Evolutionary conservation across 1,140 invertebrate genomes (phyloP).

Genomic region (Drosophila serrata): DNA sequence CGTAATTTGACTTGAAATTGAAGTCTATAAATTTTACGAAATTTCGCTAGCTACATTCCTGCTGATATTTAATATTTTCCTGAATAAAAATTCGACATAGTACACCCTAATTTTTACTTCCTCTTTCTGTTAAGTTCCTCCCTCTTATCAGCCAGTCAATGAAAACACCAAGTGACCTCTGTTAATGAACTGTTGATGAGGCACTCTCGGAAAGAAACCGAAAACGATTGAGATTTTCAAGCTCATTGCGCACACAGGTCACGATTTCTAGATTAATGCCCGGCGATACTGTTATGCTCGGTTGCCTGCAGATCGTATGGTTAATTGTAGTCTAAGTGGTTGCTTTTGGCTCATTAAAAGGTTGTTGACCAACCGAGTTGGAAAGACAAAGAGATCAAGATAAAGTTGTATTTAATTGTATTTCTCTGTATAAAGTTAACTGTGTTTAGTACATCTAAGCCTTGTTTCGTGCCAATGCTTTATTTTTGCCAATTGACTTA

Average conservation of each 20-base stretch:
- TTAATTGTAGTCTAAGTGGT: slow-evolving; percentile 57
- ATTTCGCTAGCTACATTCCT: no score
- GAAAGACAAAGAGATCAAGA: slow-evolving; percentile 14
- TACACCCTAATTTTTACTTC: background rate
- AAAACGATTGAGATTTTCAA: slow-evolving; percentile 24
- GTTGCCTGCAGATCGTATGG: slow-evolving; percentile 9
- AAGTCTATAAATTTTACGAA: no score
- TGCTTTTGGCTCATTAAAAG: slow-evolving; percentile 41
- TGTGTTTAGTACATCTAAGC: slow-evolving; percentile 15
- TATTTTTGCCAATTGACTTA: slow-evolving; percentile 53
- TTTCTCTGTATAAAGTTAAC: slow-evolving; percentile 22
- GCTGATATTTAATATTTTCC: no score
- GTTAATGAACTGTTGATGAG: slow-evolving; percentile 50
- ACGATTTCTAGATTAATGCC: slow-evolving; percentile 58
- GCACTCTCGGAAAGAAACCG: slow-evolving; percentile 32
- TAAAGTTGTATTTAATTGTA: slow-evolving; percentile 29
- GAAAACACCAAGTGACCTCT: slow-evolving; percentile 17
- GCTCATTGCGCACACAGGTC: slow-evolving; percentile 38
- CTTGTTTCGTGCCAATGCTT: slow-evolving; percentile 15
- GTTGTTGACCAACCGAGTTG: slow-evolving; percentile 48
- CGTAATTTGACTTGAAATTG: no score
- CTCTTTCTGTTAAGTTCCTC: slow-evolving; percentile 3
- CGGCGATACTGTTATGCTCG: slow-evolving; percentile 48
- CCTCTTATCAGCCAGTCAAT: slow-evolving; percentile 10
- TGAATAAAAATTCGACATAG: no score